These are phyloP conservation scores for Zaprionus davidi DNA, from an alignment of 1,140 invertebrate genomes.

Conservation along the genomic window DNA sequence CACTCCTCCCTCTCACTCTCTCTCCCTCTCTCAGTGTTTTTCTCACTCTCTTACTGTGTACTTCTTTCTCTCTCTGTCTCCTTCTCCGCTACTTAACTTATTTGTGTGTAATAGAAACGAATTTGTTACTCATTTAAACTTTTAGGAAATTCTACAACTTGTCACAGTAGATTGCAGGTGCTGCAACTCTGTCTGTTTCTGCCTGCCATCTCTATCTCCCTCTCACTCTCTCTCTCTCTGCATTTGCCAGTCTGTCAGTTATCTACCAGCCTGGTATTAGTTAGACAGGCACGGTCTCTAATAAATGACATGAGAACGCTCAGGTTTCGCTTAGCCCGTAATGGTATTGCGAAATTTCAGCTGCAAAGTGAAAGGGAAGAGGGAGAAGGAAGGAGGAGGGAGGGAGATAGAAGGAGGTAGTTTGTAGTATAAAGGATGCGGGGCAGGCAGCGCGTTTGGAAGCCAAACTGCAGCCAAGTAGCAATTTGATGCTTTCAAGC, in stretches of 20 bases:
- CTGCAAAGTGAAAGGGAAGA: background rate
- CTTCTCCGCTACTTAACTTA: background rate
- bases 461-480: conserved; percentile 35
- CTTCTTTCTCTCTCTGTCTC: background rate
- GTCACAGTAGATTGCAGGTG: no score
- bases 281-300: conserved; percentile 1
- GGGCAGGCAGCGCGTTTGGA: conserved; percentile 5
- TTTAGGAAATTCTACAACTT: background rate
- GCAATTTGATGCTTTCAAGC: conserved; percentile 53
- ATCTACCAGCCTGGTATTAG: background rate
- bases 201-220: background rate
- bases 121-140: background rate
- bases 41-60: background rate
- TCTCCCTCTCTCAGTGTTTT: background rate
- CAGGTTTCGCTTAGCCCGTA: conserved; percentile 25
- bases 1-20: background rate
- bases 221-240: background rate
- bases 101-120: background rate
- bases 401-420: no score
- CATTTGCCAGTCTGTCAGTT: background rate
- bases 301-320: conserved; percentile 27
- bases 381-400: rapidly evolving
- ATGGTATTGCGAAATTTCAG: conserved; percentile 23
- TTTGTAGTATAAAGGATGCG: rapidly evolving
- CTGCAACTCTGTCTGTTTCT: background rate